Base-by-base conservation (phyloP, 1,140 invertebrate species). In the Protaetia brevitarsis region DNA sequence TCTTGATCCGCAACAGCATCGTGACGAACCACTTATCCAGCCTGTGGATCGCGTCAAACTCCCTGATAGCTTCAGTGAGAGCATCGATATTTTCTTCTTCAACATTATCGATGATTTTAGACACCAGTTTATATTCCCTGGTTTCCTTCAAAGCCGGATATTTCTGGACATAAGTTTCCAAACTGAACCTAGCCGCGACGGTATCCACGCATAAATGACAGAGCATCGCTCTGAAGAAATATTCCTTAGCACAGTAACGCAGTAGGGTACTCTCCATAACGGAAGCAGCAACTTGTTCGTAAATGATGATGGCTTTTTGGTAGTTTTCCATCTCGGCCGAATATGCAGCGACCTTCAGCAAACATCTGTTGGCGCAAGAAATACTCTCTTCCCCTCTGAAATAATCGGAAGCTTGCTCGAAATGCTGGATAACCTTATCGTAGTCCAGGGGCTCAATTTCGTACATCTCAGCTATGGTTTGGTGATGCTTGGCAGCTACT, bases 21-120 rank as follows among this genome's bases (percentile, higher is more conserved):
- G 90, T 94, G n/a, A 95, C 98, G 78, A 95, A 94, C 96, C 96
- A 98, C 74, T 93, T 92, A 83, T 99, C 96, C 64, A 99, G 85
- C 69, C 95, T 87, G n/a, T 94, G 96, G 78, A 99, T 97, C 68
- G 93, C 95, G 79, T 98, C 96, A 77, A 96, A 98, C 45, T 97
- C 94, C 75, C 93, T 94, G 1, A 98, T 91, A 0, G 93, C 89
- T 71, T 96, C 94, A 41, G 96, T 97, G 79, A 95, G 99, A 19
- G 88, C 92, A 72, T 99, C 97, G 23, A 93, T 86, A 79, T 98
- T 95, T 79, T 96, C 89, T 68, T 97, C 94, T 79, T 98, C 95
- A 56, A 97, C 82, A 71, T 94, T 90, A 69, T 92, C 88, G 70
- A 95, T 88, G 41, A 98, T 79, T 41, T 89, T 90, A 87, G 95